These are phyloP conservation scores for Cephus nigrinus DNA, from an alignment of 2,888 invertebrate species.

Conservation along the genomic window DNA sequence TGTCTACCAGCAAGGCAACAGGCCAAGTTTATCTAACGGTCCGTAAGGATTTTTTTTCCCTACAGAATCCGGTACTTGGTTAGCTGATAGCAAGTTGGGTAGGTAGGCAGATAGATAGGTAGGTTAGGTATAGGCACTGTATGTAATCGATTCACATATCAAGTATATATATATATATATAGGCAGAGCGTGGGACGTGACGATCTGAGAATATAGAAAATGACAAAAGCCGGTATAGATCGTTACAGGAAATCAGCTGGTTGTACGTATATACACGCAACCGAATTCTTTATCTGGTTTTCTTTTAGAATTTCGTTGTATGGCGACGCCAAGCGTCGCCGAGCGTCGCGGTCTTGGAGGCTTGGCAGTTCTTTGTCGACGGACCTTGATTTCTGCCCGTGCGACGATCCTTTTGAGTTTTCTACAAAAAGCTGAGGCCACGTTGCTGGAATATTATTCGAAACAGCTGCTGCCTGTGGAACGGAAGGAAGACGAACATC, in stretches of 20 bases:
- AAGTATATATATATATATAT: not conserved
- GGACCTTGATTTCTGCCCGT: not conserved
- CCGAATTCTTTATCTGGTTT: not conserved
- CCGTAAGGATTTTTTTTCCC: not conserved
- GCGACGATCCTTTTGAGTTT: conserved; percentile 28
- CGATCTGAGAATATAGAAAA: not conserved
- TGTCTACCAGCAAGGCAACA: not conserved
- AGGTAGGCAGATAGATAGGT: not conserved
- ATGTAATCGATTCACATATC: not conserved
- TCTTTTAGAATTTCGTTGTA: not conserved
- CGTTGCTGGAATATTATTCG: not conserved
- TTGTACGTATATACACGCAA: not conserved
- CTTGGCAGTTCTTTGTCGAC: conserved; percentile 40
- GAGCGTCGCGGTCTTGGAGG: conserved; percentile 3
- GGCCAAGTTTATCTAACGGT: not conserved
- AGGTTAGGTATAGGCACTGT: not conserved
- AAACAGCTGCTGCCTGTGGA: not conserved
- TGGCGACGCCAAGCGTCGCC: conserved; percentile 32
- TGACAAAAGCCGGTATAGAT: not conserved
- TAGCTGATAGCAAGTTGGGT: not conserved
- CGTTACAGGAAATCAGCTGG: not conserved
- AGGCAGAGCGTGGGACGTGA: not conserved
- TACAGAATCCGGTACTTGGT: not conserved
- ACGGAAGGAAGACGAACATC: not conserved
- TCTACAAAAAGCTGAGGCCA: not conserved